Conservation (phyloP, 1,140 invertebrate genomes). For the Bombus waltoni region DNA sequence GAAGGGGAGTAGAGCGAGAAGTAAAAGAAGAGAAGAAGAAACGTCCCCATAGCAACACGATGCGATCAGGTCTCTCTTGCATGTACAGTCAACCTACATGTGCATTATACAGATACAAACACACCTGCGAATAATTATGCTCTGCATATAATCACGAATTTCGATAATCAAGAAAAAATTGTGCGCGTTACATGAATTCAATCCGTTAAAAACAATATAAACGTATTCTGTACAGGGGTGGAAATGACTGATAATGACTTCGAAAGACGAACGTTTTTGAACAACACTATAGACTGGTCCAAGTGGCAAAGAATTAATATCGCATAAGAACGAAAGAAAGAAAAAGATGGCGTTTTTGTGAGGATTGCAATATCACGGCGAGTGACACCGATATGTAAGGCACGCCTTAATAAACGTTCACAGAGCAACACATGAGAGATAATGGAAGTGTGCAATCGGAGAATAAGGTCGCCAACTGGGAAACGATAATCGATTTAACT, state of each 20-base stretch:
- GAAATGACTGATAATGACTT: not conserved
- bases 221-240: too few species aligned
- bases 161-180: not conserved
- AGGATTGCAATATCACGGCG: not conserved
- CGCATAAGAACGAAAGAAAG: not conserved
- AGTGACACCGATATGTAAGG: not conserved
- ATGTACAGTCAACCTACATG: not conserved
- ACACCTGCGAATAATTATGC: not conserved
- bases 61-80: conserved; percentile 33
- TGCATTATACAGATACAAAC: not conserved
- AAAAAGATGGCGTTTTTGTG: not conserved
- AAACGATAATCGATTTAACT: conserved; percentile 59
- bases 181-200: not conserved
- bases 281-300: not conserved
- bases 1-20: not conserved
- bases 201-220: not conserved
- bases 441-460: not conserved
- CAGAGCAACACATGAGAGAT: not conserved
- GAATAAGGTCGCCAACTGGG: conserved; percentile 47
- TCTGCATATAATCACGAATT: not conserved
- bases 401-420: not conserved
- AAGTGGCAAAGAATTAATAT: not conserved
- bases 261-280: not conserved
- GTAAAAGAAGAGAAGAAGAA: conserved; percentile 50
- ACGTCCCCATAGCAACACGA: conserved; percentile 72